phyloP scores from a whole-genome alignment of 2,113 vertebrate species.

The Hydrolagus affinis region DNA sequence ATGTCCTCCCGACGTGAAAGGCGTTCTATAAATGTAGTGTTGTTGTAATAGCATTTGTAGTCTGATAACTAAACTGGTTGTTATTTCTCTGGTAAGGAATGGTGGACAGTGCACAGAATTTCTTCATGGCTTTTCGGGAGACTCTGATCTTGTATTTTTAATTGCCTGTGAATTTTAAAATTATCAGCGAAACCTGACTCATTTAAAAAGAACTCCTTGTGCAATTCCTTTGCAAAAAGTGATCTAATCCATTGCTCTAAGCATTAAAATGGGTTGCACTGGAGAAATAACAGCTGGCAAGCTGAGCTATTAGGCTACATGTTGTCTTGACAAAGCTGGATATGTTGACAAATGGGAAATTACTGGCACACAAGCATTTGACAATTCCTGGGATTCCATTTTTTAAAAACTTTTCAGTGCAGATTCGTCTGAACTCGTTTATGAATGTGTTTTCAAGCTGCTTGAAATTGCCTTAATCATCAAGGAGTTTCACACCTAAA shows the following conservation, averaged over 20 bases:
- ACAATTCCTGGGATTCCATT: background rate
- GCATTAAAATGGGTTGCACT: background rate
- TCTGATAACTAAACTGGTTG: too few species aligned
- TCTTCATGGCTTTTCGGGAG: background rate
- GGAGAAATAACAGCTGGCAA: background rate
- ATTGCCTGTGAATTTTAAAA: background rate
- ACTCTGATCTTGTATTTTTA: background rate
- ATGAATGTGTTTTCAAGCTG: background rate
- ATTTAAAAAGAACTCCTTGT: background rate
- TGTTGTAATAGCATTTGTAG: too few species aligned
- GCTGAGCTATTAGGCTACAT: background rate
- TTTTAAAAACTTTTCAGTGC: background rate
- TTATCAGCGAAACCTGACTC: background rate
- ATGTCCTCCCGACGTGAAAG: too few species aligned
- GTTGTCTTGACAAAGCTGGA: background rate
- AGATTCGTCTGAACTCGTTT: background rate
- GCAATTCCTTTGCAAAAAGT: background rate
- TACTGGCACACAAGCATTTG: background rate
- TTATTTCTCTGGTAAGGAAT: background rate
- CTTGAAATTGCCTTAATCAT: background rate
- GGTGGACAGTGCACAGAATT: background rate
- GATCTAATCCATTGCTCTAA: background rate
- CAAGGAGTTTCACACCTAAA: background rate
- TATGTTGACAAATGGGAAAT: background rate
- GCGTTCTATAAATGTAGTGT: too few species aligned